Evolutionary conservation across 2,888 invertebrate genomes (phyloP).

Genomic region (Platynereis dumerilii): DNA sequence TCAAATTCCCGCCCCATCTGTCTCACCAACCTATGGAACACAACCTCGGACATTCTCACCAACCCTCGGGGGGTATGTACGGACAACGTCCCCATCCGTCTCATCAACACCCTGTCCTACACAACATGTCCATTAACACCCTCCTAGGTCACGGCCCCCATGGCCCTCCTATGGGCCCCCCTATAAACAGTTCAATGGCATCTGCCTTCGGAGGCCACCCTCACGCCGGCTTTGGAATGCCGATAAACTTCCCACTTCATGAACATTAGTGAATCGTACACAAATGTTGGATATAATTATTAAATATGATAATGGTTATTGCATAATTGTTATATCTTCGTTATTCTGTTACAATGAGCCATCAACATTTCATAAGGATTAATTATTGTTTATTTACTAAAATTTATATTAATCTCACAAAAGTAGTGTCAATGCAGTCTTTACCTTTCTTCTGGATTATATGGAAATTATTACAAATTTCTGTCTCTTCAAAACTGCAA

Average conservation of each 20-base stretch:
- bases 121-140: conserved; percentile 59
- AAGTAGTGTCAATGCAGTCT: too few relatives aligned
- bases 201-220: conserved; percentile 57
- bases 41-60: conserved; percentile 39
- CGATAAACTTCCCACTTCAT: conserved; percentile 60
- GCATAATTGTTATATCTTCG: too few relatives aligned
- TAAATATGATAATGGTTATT: too few relatives aligned
- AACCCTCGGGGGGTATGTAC: conserved; percentile 35
- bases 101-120: conserved; percentile 46
- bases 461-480: too few relatives aligned
- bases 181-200: conserved; percentile 52
- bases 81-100: conserved; percentile 56
- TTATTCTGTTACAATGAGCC: too few relatives aligned
- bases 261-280: conserved; percentile 43
- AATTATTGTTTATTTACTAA: too few relatives aligned
- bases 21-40: conserved; percentile 50
- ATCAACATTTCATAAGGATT: too few relatives aligned
- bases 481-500: too few relatives aligned
- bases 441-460: too few relatives aligned
- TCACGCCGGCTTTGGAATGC: conserved; percentile 56
- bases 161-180: conserved; percentile 46
- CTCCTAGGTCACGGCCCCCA: conserved; percentile 61
- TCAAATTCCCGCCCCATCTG: conserved; percentile 56
- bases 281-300: too few relatives aligned
- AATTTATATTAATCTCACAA: too few relatives aligned